These are phyloP conservation scores for Platorchestia sp. DNA, from an alignment of 1,140 invertebrate genomes.

Conservation along the genomic window DNA sequence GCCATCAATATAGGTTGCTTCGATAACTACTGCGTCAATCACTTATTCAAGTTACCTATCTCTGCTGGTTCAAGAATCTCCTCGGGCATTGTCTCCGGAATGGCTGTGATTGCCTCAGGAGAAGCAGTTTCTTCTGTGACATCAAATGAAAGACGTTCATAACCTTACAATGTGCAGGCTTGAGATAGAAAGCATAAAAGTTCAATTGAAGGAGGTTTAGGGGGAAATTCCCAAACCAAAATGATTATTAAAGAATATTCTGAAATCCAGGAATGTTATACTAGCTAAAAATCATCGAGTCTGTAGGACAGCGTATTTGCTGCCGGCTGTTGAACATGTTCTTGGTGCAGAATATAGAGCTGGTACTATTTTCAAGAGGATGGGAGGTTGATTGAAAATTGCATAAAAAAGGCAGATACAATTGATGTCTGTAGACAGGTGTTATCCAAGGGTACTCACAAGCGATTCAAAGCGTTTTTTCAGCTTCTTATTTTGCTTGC, in stretches of 20 bases:
- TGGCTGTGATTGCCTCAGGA: not conserved
- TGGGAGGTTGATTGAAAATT: too few relatives aligned
- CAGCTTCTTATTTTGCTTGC: too few relatives aligned
- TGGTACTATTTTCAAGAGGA: too few relatives aligned
- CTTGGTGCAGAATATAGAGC: too few relatives aligned
- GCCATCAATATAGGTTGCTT: too few relatives aligned
- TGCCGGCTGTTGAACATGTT: not conserved
- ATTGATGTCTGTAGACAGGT: too few relatives aligned
- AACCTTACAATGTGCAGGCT: not conserved
- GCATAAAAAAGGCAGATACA: too few relatives aligned
- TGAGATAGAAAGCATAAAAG: not conserved
- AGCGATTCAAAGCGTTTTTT: too few relatives aligned
- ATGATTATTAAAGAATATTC: not conserved
- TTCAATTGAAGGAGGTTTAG: not conserved
- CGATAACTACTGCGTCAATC: not conserved
- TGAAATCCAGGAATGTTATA: not conserved
- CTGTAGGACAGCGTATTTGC: not conserved
- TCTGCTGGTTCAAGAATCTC: not conserved
- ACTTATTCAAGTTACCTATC: not conserved
- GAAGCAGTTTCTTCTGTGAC: not conserved
- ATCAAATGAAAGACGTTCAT: not conserved
- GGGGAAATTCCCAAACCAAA: too few relatives aligned
- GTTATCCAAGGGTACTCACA: too few relatives aligned
- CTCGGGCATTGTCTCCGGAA: not conserved
- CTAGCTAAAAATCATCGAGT: not conserved